Percentiles rank a stretch among this genome's conserved stretches.
These are phyloP conservation scores for Gambelia wislizenii DNA, from an alignment of 2,797 vertebrate species.

Conservation along the genomic window DNA sequence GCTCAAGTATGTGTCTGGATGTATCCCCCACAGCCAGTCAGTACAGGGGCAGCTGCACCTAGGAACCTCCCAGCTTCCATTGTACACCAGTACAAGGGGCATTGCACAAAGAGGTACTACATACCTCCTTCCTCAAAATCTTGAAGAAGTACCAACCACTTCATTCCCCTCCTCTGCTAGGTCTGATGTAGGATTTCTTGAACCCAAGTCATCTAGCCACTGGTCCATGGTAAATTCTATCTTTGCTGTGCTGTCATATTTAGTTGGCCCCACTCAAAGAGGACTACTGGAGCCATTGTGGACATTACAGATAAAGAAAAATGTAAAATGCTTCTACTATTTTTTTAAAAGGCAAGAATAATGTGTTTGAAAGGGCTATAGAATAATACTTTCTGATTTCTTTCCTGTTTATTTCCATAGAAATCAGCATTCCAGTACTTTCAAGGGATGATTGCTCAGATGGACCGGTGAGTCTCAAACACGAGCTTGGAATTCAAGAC, in stretches of 20 bases:
- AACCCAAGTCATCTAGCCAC: background rate
- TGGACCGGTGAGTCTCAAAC: constrained; percentile 26
- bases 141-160: too few species aligned
- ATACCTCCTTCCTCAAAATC: too few species aligned
- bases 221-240: background rate
- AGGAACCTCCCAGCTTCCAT: too few species aligned
- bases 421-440: background rate
- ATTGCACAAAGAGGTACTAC: too few species aligned
- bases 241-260: background rate
- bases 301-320: background rate
- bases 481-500: background rate
- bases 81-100: too few species aligned
- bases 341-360: background rate
- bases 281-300: background rate
- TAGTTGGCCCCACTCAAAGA: background rate
- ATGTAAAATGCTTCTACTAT: background rate
- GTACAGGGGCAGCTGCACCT: too few species aligned
- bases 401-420: constrained; percentile 15
- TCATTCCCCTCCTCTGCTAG: too few species aligned
- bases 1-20: too few species aligned
- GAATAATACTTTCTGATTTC: background rate
- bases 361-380: background rate
- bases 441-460: background rate
- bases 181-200: background rate
- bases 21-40: too few species aligned